A percentile compares a stretch with the other conserved stretches of the same genome.
phyloP scores from a whole-genome alignment of 2,113 vertebrate species.

The Harpagus bidentatus region DNA sequence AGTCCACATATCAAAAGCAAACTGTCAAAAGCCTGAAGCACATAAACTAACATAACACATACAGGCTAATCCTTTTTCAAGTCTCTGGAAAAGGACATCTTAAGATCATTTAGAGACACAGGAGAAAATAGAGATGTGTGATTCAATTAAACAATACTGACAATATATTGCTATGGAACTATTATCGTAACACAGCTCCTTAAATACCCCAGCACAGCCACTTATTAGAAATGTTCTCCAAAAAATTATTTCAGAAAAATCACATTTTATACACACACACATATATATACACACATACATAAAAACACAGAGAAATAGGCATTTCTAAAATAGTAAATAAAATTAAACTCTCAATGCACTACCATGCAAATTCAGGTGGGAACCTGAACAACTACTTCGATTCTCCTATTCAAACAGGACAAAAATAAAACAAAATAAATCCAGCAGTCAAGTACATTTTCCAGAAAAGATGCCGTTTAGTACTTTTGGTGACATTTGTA shows the following conservation, averaged over 20 bases:
- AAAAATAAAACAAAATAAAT: not conserved
- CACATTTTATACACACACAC: not conserved
- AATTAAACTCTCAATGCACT: not conserved
- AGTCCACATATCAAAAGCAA: not conserved
- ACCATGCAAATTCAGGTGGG: not conserved
- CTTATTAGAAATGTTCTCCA: not conserved
- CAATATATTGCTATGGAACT: not conserved
- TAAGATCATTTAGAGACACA: not conserved
- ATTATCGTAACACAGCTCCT: not conserved
- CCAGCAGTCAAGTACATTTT: not conserved
- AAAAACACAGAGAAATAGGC: accelerated
- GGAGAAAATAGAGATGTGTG: not conserved
- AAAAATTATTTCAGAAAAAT: not conserved
- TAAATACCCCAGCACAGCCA: not conserved
- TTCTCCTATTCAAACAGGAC: not conserved
- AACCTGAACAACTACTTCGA: not conserved
- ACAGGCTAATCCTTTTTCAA: not conserved
- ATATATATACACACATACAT: not conserved
- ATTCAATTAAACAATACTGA: not conserved
- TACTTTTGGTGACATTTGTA: not conserved
- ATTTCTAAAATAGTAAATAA: not conserved
- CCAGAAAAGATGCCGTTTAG: not conserved
- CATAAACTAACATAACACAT: not conserved
- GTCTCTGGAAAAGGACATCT: not conserved
- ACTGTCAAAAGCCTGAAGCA: not conserved